These are phyloP conservation scores for Brachynemurus nebulosus DNA, from an alignment of 2,888 invertebrate genomes.

Conservation along the genomic window DNA sequence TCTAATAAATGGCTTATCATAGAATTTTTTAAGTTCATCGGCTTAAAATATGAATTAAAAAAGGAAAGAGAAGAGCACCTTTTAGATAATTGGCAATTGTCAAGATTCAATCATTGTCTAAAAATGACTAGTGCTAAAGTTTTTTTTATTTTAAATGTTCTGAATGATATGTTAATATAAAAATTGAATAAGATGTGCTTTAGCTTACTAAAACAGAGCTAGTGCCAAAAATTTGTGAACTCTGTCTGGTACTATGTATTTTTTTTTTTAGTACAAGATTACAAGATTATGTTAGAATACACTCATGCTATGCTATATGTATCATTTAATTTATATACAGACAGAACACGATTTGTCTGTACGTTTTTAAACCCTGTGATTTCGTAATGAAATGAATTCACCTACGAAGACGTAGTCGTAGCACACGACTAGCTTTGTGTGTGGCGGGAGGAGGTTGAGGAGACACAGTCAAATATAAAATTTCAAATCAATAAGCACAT, in stretches of 20 bases:
- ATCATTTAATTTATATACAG: conserved; percentile 7
- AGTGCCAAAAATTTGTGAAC: not conserved
- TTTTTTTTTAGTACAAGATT: not conserved
- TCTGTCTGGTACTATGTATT: not conserved
- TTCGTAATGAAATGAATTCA: conserved; percentile 3
- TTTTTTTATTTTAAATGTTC: no score
- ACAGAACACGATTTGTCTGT: not conserved
- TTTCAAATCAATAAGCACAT: no score
- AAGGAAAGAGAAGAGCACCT: conserved; percentile 6
- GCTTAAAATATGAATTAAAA: no score
- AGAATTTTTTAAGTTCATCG: no score
- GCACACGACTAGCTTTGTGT: no score
- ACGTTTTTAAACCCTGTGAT: conserved; percentile 1
- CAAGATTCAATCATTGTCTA: not conserved
- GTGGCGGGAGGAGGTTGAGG: no score
- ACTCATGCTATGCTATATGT: conserved; percentile 8
- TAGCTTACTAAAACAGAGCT: conserved; percentile 1
- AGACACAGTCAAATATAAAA: no score
- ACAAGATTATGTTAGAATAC: not conserved
- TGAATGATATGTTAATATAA: conserved; percentile 2
- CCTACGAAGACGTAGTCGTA: not conserved
- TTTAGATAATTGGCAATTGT: conserved; percentile 4
- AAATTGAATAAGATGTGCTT: conserved; percentile 1
- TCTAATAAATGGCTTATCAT: no score
- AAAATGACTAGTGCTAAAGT: not conserved